Evolutionary conservation across 2,797 vertebrate genomes (phyloP), one percentile per base, ranked within the genome.

Genomic region (Fistularia commersonii): DNA sequence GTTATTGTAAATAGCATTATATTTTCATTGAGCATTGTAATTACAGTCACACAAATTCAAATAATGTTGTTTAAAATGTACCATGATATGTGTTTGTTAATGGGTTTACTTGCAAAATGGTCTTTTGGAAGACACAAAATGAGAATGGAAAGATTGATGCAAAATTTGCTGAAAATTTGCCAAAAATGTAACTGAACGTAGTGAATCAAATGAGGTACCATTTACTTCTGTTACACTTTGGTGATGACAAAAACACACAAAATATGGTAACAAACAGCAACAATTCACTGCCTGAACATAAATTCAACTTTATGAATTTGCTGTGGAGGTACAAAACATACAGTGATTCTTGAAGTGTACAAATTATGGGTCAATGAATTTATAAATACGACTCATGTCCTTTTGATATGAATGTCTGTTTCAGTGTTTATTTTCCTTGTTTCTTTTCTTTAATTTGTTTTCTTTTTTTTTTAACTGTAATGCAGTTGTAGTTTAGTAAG

Each of bases 401-500:
- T 81, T 86, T 87, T 86, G 61, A 85, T 80, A 86, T 87, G 82
- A 88, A 86, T 88, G 85, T 76, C 50, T 57, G 49, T 86, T 80
- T 82, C 61, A 59, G 65, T 86, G 79, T 80, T 23, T 23, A 23
- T 23, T 23, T 23, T 23, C 4, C 23, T 23, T 23, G 23, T 23
- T 23, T 23, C 23, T 23, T 23, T 23, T 23, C 23, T 23, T 23
- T 23, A 23, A 23, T 58, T 82, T 60, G 56, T 68, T 58, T 81
- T 63, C 61, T 66, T 65, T 52, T 66, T 65, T 57, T 58, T 61
- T 0, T n/a, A 72, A 78, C 80, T 84, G 81, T 87, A 86, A 72
- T 76, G 69, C 79, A 80, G 74, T 83, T 84, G 82, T 88, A 85
- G 86, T 80, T 84, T 87, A 87, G 85, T 76, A 85, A 84, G 86